These are phyloP conservation scores for Eretmochelys imbricata DNA, from an alignment of 2,113 vertebrate genomes.

Conservation along the genomic window DNA sequence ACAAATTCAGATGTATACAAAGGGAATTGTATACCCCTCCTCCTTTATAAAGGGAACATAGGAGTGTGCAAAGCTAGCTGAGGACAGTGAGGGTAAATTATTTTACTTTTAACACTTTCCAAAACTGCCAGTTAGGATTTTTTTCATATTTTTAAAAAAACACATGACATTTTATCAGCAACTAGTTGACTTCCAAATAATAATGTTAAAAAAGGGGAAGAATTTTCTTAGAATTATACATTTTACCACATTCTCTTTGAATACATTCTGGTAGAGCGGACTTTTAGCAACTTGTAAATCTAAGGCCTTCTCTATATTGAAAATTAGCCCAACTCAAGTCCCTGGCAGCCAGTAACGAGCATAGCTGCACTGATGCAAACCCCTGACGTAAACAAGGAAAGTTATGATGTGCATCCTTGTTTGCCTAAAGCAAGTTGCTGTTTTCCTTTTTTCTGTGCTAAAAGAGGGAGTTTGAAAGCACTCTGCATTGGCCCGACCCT, in stretches of 20 bases:
- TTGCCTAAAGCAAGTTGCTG: not conserved
- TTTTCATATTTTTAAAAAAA: not conserved
- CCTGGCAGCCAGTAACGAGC: not conserved
- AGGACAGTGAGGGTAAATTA: not conserved
- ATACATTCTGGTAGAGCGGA: not conserved
- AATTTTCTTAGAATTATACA: not conserved
- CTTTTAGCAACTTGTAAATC: not conserved
- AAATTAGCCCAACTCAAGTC: not conserved
- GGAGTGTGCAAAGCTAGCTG: not conserved
- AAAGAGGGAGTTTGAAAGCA: not conserved
- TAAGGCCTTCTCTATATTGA: not conserved
- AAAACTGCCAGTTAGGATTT: not conserved
- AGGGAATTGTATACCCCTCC: conserved; percentile 28
- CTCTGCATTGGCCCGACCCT: not conserved
- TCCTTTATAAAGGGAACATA: not conserved
- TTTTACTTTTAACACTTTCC: not conserved
- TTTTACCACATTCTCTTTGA: not conserved
- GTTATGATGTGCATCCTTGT: not conserved
- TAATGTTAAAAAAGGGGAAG: not conserved
- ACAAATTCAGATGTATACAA: not conserved
- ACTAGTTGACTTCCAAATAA: not conserved
- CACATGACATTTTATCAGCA: not conserved
- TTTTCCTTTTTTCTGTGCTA: not conserved
- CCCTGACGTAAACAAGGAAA: not conserved
- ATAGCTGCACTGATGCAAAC: not conserved